Conservation (phyloP, 1,140 invertebrate genomes). For the Atta texana region DNA sequence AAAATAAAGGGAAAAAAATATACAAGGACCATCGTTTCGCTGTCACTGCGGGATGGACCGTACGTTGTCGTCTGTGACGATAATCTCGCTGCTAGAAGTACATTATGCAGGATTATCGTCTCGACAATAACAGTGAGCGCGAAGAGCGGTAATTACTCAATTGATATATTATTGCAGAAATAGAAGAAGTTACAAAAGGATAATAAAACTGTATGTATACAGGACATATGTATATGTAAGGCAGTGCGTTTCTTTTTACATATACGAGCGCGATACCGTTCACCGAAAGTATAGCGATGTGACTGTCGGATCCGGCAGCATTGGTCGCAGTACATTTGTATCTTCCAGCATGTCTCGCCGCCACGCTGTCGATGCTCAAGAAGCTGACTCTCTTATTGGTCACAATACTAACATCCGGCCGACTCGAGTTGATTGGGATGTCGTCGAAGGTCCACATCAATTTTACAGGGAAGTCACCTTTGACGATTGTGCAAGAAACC, state of each 20-base stretch:
- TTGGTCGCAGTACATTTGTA: conserved; percentile 91
- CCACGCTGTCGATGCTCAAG: conserved; percentile 88
- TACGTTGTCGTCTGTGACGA: conserved; percentile 67
- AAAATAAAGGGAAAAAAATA: background rate
- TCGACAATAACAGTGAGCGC: conserved; percentile 69
- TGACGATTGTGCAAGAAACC: conserved; percentile 90
- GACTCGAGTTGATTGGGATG: conserved; percentile 82
- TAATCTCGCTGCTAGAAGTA: conserved; percentile 51
- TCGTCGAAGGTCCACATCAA: conserved; percentile 91
- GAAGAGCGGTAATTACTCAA: conserved; percentile 61
- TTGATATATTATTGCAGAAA: conserved; percentile 71
- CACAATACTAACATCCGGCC: conserved; percentile 86
- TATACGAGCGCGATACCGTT: conserved; percentile 87
- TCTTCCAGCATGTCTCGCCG: conserved; percentile 88
- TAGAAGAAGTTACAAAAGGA: conserved; percentile 72
- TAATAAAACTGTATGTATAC: conserved; percentile 44
- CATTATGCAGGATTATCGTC: conserved; percentile 61
- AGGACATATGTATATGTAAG: background rate
- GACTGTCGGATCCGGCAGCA: conserved; percentile 88
- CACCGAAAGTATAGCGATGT: conserved; percentile 88
- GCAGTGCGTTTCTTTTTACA: conserved; percentile 45
- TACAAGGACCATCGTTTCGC: conserved; percentile 65
- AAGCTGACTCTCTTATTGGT: conserved; percentile 87
- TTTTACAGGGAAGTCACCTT: conserved; percentile 90
- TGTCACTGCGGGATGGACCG: conserved; percentile 64